Evolutionary conservation across 2,113 vertebrate genomes (phyloP), one percentile per base, ranked within the genome.

Genomic region (Rhea americana): DNA sequence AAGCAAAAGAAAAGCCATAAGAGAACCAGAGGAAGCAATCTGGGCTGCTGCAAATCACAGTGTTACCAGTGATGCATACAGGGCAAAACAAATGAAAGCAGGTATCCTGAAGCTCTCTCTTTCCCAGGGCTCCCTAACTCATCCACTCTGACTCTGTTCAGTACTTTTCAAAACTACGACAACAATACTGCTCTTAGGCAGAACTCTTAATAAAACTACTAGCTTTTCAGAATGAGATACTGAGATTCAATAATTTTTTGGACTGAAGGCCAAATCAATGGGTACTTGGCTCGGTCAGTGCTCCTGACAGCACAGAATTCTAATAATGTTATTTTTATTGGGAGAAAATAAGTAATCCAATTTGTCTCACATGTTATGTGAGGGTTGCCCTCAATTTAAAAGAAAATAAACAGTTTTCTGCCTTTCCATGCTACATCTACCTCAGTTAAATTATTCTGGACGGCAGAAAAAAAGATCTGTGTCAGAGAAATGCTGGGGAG

Each of bases 11-110:
- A 62, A 87, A 15, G n/a, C 63, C 37, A 2, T 9, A 62, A 79
- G 20, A 89, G 3, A 82, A 89, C 39, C 45, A 1, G 4, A 74
- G 66, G 41, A 70, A 62, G 20, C 9, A 13, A 73, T 56, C 77
- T 73, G 55, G 0, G 4, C 9, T 18, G 2, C 35, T 3, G 2
- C 10, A 41, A 61, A 86, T 11, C 50, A 43, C 74, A 4, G 6
- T 0, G 1, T 11, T 55, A 11, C 14, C 41, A 16, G 5, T 5
- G 45, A 26, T n/a, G 72, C 9, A 8, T 5, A 35, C 30, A 15
- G 28, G 30, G 26, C 2, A 32, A 47, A 19, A 1, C 2, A 51
- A 19, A 15, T 56, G 65, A 61, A 32, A 19, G 39, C 39, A 20
- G 45, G 28, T 22, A 11, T 62, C 14, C 80, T 19, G n/a, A 24